Percentiles rank a stretch among this genome's conserved stretches.
Evolutionary conservation across 30 jellyfish, hydroid and myxozoan species (phyloP).

Genomic region (Turritopsis dohrnii): DNA sequence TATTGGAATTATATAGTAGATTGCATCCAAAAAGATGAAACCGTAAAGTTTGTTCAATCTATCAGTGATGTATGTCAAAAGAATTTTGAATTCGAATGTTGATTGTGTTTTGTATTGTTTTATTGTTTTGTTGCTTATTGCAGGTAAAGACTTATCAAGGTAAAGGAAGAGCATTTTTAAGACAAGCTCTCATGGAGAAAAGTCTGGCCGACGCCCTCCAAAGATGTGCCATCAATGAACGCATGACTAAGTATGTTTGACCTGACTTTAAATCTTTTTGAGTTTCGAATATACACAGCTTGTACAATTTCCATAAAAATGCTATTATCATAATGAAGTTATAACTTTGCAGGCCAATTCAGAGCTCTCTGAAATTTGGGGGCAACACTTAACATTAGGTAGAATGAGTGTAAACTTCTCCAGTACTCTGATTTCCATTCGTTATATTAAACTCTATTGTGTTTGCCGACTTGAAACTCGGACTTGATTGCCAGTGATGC

Average conservation of each 20-base stretch:
- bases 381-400: neutral
- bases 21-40: constrained; percentile 48
- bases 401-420: neutral
- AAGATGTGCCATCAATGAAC: constrained; percentile 35
- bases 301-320: no score
- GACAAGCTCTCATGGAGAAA: constrained; percentile 51
- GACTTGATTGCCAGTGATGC: no score
- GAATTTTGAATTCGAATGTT: no score
- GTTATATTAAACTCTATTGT: no score
- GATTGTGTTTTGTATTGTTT: neutral
- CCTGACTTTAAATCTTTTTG: neutral
- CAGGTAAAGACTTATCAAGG: constrained; percentile 44
- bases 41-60: constrained; percentile 33
- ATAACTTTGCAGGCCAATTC: no score
- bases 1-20: constrained; percentile 46
- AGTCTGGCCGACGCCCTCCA: constrained; percentile 47
- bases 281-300: neutral
- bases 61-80: constrained; percentile 23
- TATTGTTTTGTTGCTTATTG: neutral
- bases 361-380: neutral
- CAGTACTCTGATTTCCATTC: no score
- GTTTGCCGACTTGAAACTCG: no score
- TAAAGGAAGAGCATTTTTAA: constrained; percentile 46
- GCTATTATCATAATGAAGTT: no score
- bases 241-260: constrained; percentile 15